Evolutionary conservation across 2,797 vertebrate genomes (phyloP).

Genomic region (Phalloptychus januarius): DNA sequence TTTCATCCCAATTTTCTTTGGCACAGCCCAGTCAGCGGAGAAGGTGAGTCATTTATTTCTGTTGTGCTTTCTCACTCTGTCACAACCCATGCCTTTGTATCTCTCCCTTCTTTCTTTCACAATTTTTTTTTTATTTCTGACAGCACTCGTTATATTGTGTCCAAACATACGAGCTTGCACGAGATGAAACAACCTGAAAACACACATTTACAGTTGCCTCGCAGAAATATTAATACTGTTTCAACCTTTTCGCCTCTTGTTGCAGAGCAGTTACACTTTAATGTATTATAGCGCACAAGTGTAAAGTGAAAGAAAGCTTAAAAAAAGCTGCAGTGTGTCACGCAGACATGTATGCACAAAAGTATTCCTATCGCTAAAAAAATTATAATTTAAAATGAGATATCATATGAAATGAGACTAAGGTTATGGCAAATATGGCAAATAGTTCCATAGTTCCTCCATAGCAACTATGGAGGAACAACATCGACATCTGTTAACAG

Average conservation of each 20-base stretch:
- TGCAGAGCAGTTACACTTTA: neutral
- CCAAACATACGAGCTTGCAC: conserved; percentile 49
- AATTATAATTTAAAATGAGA: neutral
- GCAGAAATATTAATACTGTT: neutral
- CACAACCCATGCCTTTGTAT: conserved; percentile 49
- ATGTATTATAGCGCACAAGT: neutral
- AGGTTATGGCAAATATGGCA: neutral
- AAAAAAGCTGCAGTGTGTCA: neutral
- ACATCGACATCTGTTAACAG: neutral
- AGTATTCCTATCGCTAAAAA: neutral
- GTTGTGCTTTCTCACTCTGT: conserved; percentile 24
- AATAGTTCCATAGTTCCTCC: too few species aligned
- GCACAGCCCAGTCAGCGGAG: conserved; percentile 98
- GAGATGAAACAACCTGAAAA: conserved; percentile 31
- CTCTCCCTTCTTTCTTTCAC: conserved; percentile 38
- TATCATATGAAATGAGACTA: neutral
- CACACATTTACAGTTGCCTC: conserved; percentile 8
- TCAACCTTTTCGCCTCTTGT: neutral
- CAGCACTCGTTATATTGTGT: conserved; percentile 63
- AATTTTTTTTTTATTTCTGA: conserved; percentile 48
- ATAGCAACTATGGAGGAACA: neutral
- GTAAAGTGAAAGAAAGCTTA: neutral
- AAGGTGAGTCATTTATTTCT: conserved; percentile 87
- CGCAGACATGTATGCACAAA: neutral
- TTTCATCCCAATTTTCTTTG: conserved; percentile 99